These are phyloP conservation scores for Trachelus tabidus DNA, from an alignment of 2,888 invertebrate species.

Conservation along the genomic window DNA sequence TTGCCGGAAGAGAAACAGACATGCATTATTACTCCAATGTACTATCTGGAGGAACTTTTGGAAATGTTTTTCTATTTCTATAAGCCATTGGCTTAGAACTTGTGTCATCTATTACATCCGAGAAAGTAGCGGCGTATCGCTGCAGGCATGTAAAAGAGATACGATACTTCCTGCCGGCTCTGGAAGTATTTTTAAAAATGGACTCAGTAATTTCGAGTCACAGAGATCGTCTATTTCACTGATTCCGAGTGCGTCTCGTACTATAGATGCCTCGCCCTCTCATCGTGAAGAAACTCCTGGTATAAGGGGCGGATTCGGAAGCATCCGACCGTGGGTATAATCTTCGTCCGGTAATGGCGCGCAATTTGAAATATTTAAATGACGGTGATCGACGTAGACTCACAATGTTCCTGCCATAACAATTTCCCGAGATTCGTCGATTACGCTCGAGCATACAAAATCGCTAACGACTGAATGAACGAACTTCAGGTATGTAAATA, in stretches of 20 bases:
- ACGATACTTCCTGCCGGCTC: slow-evolving; percentile 27
- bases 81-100: background rate
- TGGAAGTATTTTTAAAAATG: slow-evolving; percentile 31
- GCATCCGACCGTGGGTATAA: background rate
- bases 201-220: slow-evolving; percentile 21
- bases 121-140: background rate
- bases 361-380: background rate
- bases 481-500: slow-evolving; percentile 1
- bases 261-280: background rate
- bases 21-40: background rate
- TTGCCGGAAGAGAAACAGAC: background rate
- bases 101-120: background rate
- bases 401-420: background rate
- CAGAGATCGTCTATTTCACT: slow-evolving; percentile 20
- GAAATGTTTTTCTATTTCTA: background rate
- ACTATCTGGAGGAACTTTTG: background rate
- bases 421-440: background rate
- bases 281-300: background rate
- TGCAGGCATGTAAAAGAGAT: slow-evolving; percentile 13
- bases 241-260: background rate
- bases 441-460: background rate
- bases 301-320: background rate
- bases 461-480: background rate
- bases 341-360: background rate
- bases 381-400: background rate